Base-by-base conservation (phyloP, 2,113 vertebrate species). In the Cottus gobio region DNA sequence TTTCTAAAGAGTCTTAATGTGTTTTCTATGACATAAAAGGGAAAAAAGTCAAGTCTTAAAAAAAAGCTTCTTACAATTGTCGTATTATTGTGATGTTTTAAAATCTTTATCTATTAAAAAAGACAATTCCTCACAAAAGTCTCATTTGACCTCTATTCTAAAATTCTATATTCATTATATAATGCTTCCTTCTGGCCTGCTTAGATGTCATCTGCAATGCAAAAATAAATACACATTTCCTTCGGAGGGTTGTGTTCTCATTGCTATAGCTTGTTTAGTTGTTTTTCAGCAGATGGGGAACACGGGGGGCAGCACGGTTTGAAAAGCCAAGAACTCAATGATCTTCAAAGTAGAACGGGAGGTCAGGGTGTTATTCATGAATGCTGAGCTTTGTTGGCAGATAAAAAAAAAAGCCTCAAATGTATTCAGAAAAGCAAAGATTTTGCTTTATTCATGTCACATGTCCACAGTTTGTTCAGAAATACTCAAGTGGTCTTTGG, bases 271-370 rank as follows among this genome's bases (percentile, higher is more conserved):
- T 57, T 30, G 60, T 24, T 37, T 48, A 28, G 30, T 69, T 82
- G 42, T 81, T 79, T 77, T 64, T 71, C 62, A 69, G 71, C 73
- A 75, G 79, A 57, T 71, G 70, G 50, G 74, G 60, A 66, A 64
- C 76, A 57, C 56, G 60, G 75, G 42, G 58, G 56, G 56, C 22
- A 4, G 58, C 24, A 6, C 24, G 58, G 8, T n/a, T 76, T 36
- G 42, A 74, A 57, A 52, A 39, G 8, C 30, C 69, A 60, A 46
- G 60, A 64, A 52, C 46, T 61, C 70, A 18, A 2, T 34, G 56
- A 75, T 75, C 66, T 71, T 78, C 4, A 83, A 70, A 85, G 61
- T 18, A 52, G 20, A 70, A 57, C 15, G 13, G 42, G 39, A 46
- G 56, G 71, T 75, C 37, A 58, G 28, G 31, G 22, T 63, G 48